These are phyloP conservation scores for Helicolenus hilgendorfi DNA, from an alignment of 2,797 vertebrate species.

Conservation along the genomic window DNA sequence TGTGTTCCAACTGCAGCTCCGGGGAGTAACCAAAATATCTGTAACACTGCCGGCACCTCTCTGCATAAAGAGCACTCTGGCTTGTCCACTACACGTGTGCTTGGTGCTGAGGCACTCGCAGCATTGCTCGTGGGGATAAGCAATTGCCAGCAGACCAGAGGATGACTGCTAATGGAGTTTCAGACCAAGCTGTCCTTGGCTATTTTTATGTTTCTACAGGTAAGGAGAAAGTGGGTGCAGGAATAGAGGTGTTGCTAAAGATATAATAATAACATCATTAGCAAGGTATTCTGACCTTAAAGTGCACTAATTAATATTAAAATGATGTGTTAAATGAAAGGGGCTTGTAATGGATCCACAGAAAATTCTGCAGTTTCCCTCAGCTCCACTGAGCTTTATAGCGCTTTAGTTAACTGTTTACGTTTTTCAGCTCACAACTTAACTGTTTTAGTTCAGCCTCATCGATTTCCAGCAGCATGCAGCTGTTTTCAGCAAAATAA, in stretches of 20 bases:
- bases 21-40: conserved; percentile 56
- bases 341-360: not conserved
- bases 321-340: not conserved
- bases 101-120: conserved; percentile 11
- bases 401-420: not conserved
- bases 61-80: conserved; percentile 24
- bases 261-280: not conserved
- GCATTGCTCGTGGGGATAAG: conserved; percentile 13
- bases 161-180: conserved; percentile 37
- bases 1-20: conserved; percentile 36
- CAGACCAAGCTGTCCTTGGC: conserved; percentile 33
- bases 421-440: not conserved
- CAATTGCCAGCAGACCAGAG: conserved; percentile 30
- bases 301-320: not conserved
- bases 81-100: conserved; percentile 21
- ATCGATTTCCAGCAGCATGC: not conserved
- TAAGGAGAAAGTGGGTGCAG: not conserved
- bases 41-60: conserved; percentile 23
- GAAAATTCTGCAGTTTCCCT: no score
- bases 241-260: not conserved
- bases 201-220: conserved; percentile 12
- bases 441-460: not conserved
- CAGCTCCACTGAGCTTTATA: no score
- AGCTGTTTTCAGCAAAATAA: not conserved
- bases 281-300: not conserved